Percentiles rank a stretch among this genome's conserved stretches.
Evolutionary conservation across 1,140 invertebrate genomes (phyloP).

Genomic region (Neocloeon triangulifer): DNA sequence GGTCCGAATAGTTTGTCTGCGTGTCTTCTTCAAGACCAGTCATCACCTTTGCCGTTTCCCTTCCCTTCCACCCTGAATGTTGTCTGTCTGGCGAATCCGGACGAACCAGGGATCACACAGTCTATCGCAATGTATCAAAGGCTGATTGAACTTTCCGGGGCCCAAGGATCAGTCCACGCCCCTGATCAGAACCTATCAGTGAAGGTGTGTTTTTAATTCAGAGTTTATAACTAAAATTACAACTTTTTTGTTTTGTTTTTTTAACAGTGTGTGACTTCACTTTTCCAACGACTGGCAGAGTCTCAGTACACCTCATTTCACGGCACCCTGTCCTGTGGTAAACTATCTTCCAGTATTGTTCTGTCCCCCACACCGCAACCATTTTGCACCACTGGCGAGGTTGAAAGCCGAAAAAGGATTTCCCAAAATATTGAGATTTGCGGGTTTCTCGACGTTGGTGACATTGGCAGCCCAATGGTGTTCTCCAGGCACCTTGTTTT

Average conservation of each 20-base stretch:
- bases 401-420: conserved; percentile 33
- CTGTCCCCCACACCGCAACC: conserved; percentile 53
- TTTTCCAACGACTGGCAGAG: conserved; percentile 51
- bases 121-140: conserved; percentile 22
- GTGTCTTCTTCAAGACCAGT: conserved; percentile 18
- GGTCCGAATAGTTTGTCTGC: conserved; percentile 26
- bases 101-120: conserved; percentile 20
- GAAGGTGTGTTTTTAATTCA: conserved; percentile 13
- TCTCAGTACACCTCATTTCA: conserved; percentile 56
- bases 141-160: conserved; percentile 28
- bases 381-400: conserved; percentile 36
- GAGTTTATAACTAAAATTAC: background rate
- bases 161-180: conserved; percentile 34
- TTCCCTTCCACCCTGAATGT: conserved; percentile 63
- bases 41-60: conserved; percentile 48
- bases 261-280: conserved; percentile 27
- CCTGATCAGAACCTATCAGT: conserved; percentile 31
- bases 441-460: conserved; percentile 60
- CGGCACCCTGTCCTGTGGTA: conserved; percentile 51
- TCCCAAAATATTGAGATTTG: conserved; percentile 48
- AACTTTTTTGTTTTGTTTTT: background rate
- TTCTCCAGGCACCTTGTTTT: conserved; percentile 76
- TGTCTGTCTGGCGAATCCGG: conserved; percentile 35
- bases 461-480: conserved; percentile 82
- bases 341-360: conserved; percentile 43